Evolutionary conservation across 2,888 invertebrate species (phyloP).

Genomic region (Allygus modestus): DNA sequence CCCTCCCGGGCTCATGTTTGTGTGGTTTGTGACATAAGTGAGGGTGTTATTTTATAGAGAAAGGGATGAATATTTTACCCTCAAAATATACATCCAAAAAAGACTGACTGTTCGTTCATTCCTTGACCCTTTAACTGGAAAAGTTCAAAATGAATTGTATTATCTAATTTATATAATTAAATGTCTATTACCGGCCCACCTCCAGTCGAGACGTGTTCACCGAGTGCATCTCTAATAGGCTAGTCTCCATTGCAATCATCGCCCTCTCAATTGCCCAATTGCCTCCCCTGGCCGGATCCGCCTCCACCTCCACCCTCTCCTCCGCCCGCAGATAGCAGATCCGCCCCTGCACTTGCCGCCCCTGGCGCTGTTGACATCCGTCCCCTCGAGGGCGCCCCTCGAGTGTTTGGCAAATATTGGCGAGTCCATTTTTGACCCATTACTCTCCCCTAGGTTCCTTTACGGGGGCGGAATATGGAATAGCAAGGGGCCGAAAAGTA

Average conservation of each 20-base stretch:
- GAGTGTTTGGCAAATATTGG: conserved; percentile 46
- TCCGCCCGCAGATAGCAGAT: neutral
- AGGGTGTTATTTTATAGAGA: no score
- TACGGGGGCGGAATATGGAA: conserved; percentile 13
- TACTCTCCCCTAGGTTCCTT: conserved; percentile 23
- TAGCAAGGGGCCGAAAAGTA: neutral
- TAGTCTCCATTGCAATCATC: neutral
- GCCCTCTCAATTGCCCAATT: neutral
- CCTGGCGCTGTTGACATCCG: conserved; percentile 43
- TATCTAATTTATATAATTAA: no score
- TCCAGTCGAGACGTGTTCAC: no score
- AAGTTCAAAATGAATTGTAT: no score
- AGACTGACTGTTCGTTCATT: no score
- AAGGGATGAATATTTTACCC: no score
- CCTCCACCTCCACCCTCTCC: neutral
- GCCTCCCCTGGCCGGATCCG: neutral
- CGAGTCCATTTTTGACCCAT: conserved; percentile 38
- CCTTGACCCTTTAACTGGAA: no score
- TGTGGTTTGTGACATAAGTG: no score
- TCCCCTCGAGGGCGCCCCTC: conserved; percentile 20
- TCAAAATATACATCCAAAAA: no score
- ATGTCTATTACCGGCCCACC: no score
- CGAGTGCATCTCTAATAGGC: neutral
- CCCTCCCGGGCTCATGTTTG: no score
- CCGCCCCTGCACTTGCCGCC: conserved; percentile 24